Percentiles rank a stretch among this genome's conserved stretches.
These are phyloP conservation scores for Campoletis raptor DNA, from an alignment of 2,888 invertebrate genomes.

Conservation along the genomic window DNA sequence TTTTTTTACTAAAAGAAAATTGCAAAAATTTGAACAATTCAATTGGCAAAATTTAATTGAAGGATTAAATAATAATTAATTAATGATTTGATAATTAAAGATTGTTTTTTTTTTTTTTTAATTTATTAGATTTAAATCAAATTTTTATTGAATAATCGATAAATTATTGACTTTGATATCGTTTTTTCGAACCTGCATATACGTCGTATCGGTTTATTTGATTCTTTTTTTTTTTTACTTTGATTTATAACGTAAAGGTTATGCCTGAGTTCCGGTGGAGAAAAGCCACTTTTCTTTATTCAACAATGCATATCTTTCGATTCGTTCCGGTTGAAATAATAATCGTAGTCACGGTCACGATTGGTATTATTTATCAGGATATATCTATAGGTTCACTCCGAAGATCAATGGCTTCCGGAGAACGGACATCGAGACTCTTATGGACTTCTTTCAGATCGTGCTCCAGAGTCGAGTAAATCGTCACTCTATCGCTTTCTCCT, in stretches of 20 bases:
- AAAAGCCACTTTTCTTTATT: constrained; percentile 61
- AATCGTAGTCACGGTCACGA: constrained; percentile 53
- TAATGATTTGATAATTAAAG: not conserved
- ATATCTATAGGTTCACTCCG: not conserved
- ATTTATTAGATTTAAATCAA: not conserved
- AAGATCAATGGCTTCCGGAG: constrained; percentile 63
- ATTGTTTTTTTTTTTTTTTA: not conserved
- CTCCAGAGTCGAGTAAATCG: constrained; percentile 60
- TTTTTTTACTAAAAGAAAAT: not conserved
- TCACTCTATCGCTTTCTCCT: constrained; percentile 69
- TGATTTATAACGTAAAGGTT: constrained; percentile 19
- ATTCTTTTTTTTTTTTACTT: not conserved
- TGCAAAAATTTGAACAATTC: not conserved
- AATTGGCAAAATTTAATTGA: not conserved
- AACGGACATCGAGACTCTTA: constrained; percentile 50
- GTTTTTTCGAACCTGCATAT: not conserved
- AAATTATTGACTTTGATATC: not conserved
- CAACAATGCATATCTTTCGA: constrained; percentile 46
- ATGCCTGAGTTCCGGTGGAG: constrained; percentile 21
- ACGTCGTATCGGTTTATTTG: not conserved
- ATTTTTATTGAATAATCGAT: not conserved
- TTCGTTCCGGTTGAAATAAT: constrained; percentile 48
- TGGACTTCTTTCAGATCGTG: constrained; percentile 47
- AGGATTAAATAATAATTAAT: not conserved
- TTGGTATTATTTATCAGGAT: constrained; percentile 31